These are phyloP conservation scores for Pachypeltis micranthus DNA, from an alignment of 1,140 invertebrate species.

Conservation along the genomic window DNA sequence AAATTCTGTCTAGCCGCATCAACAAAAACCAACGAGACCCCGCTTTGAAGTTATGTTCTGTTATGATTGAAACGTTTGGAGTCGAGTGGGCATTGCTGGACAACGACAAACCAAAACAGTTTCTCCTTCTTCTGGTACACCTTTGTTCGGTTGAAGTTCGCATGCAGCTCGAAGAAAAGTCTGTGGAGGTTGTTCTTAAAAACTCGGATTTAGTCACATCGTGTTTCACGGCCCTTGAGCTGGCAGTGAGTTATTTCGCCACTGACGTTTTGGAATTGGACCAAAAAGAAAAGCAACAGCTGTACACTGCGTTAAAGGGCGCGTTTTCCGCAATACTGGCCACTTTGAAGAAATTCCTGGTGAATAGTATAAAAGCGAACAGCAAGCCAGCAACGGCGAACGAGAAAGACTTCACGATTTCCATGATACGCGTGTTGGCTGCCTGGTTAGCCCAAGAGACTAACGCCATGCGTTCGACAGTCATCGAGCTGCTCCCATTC, in stretches of 20 bases:
- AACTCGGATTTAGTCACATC: conserved; percentile 64
- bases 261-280: conserved; percentile 70
- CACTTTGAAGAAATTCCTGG: conserved; percentile 50
- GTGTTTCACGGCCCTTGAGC: conserved; percentile 74
- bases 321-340: conserved; percentile 72
- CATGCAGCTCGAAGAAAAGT: conserved; percentile 78
- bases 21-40: conserved; percentile 76
- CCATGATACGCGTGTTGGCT: conserved; percentile 67
- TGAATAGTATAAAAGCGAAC: conserved; percentile 45
- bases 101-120: conserved; percentile 64
- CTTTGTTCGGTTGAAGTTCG: conserved; percentile 80
- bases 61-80: conserved; percentile 67
- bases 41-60: conserved; percentile 66
- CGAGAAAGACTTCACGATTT: conserved; percentile 63
- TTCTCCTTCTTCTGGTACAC: conserved; percentile 73
- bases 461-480: conserved; percentile 69
- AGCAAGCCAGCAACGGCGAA: conserved; percentile 37
- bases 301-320: conserved; percentile 80
- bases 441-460: conserved; percentile 87
- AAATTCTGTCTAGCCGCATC: conserved; percentile 76
- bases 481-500: conserved; percentile 65
- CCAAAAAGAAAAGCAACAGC: conserved; percentile 77
- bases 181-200: conserved; percentile 57
- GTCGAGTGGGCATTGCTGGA: conserved; percentile 68
- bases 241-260: conserved; percentile 66